phyloP scores from a whole-genome alignment of 2,888 invertebrate genomes.

The Callyntrura guangdongensis region DNA sequence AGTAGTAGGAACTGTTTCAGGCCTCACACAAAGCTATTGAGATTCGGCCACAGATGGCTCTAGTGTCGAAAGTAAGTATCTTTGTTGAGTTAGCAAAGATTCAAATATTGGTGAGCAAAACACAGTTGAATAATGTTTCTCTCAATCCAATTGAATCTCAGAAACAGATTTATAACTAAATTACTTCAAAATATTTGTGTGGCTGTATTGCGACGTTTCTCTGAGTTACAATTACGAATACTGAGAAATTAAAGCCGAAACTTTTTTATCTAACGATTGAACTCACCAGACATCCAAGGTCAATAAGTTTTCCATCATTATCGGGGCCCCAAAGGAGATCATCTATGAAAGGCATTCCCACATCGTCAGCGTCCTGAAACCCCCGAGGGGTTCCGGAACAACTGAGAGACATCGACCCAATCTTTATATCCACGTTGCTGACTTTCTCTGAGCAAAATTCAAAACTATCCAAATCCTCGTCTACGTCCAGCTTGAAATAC shows the following conservation, averaged over 20 bases:
- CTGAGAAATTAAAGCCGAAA: conserved; percentile 2
- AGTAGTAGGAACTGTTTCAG: background rate
- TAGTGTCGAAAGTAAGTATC: too few species aligned
- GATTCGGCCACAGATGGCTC: too few species aligned
- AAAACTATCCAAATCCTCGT: conserved; percentile 36
- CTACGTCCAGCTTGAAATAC: conserved; percentile 54
- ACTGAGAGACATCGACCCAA: conserved; percentile 81
- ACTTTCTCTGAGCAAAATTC: conserved; percentile 57
- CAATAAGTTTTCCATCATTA: conserved; percentile 97
- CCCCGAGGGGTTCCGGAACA: conserved; percentile 83
- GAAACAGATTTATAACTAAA: too few species aligned
- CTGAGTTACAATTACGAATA: background rate
- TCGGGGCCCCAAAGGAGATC: conserved; percentile 97
- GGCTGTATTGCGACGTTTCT: too few species aligned
- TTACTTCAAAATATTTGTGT: too few species aligned
- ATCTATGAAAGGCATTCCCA: conserved; percentile 97
- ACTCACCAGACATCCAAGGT: conserved; percentile 94
- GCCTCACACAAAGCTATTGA: too few species aligned
- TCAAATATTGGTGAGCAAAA: too few species aligned
- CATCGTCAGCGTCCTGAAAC: conserved; percentile 87
- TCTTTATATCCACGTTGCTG: conserved; percentile 79
- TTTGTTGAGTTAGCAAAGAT: too few species aligned
- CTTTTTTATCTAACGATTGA: background rate
- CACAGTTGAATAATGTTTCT: too few species aligned
- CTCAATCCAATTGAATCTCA: too few species aligned